Evolutionary conservation across 2,797 vertebrate genomes (phyloP).

Genomic region (Tangara arthus): DNA sequence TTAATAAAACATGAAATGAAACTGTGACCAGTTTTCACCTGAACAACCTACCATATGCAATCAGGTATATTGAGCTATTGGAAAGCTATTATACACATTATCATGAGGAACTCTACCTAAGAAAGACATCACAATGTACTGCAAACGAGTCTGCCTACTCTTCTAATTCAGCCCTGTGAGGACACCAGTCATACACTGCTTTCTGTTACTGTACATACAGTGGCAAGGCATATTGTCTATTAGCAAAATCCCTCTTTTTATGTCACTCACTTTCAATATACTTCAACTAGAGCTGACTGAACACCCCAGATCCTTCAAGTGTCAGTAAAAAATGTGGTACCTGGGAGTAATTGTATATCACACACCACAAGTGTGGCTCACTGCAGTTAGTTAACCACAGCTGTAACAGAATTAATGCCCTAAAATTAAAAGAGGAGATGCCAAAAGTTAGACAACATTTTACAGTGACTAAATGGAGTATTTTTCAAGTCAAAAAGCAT

Average conservation of each 20-base stretch:
- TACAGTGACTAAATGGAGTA: background rate
- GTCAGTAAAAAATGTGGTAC: background rate
- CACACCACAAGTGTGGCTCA: background rate
- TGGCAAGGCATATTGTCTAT: background rate
- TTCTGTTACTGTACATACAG: background rate
- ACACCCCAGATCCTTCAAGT: background rate
- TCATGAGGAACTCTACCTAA: background rate
- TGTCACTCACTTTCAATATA: background rate
- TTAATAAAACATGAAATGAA: background rate
- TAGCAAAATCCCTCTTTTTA: background rate
- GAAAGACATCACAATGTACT: background rate
- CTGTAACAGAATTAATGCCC: background rate
- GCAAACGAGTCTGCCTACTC: background rate
- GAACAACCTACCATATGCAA: background rate
- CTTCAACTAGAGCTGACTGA: background rate
- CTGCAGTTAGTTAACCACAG: background rate
- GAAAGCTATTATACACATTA: background rate
- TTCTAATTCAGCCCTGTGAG: background rate
- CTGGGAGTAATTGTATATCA: background rate
- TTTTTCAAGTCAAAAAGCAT: background rate
- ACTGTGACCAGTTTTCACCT: background rate
- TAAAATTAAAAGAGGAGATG: background rate
- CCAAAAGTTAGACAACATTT: background rate
- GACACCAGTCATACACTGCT: background rate
- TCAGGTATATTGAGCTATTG: background rate